phyloP scores from a whole-genome alignment of 2,888 invertebrate genomes.

The Aphidius colemani region DNA sequence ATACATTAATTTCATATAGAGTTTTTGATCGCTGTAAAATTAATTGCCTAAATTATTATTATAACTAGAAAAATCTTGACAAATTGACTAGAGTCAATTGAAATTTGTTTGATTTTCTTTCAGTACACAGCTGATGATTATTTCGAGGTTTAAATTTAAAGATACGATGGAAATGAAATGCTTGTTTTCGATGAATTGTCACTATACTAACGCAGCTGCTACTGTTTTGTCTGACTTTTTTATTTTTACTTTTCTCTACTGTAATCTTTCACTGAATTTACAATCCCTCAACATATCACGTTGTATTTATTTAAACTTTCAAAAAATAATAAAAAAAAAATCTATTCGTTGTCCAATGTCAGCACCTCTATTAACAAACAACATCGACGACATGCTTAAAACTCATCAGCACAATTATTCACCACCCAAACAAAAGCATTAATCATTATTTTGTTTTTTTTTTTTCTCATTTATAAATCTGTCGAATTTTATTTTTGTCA shows the following conservation, averaged over 20 bases:
- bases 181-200: constrained; percentile 36
- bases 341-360: constrained; percentile 41
- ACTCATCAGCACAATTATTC: constrained; percentile 48
- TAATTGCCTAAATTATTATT: too few species aligned
- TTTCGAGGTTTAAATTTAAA: too few species aligned
- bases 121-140: too few species aligned
- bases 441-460: constrained; percentile 7
- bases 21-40: too few species aligned
- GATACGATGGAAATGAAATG: constrained; percentile 28
- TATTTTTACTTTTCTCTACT: too few species aligned
- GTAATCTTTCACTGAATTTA: too few species aligned
- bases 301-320: constrained; percentile 37
- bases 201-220: constrained; percentile 44
- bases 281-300: too few species aligned
- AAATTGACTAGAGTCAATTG: too few species aligned
- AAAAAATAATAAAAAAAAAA: constrained; percentile 47
- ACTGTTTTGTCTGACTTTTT: constrained; percentile 50
- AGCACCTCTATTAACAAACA: too few species aligned
- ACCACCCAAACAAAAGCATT: constrained; percentile 28
- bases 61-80: too few species aligned
- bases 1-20: too few species aligned
- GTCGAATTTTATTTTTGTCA: neutral
- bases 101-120: too few species aligned
- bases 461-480: neutral
- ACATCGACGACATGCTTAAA: constrained; percentile 5